Base-by-base conservation (phyloP, 2,888 invertebrate species). In the Tinea pellionella region DNA sequence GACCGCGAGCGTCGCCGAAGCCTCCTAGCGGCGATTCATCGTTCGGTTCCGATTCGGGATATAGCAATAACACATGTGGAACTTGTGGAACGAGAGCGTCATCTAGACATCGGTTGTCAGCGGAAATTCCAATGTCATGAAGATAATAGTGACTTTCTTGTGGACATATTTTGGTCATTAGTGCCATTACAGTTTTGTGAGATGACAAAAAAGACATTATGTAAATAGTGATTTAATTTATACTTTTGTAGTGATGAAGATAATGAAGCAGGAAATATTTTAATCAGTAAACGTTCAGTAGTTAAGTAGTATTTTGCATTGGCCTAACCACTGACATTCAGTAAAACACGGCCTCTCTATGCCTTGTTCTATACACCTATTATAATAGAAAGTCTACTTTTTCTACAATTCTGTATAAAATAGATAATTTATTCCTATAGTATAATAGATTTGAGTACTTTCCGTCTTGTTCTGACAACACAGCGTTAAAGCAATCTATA, bases 31-130 rank as follows among this genome's bases (percentile, higher is more conserved):
- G 91, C 65, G 93, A 93, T 69, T 94, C 93, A 4, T 94, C 94
- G 3, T 92, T 94, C 65, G 94, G 94, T 30, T 94, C 94, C 8
- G 95, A 95, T 78, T 94, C 94, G 55, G 94, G 95, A 9, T 95
- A 95, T 78, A 95, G 94, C 76, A 94, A 95, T 77, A 92, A 93
- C 69, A 93, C 93, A 3, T 91, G 91, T 63, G 92, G 92, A 0
- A 93, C 93, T 0, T 90, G 90, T 63, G 92, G 92, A 11, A 90
- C 91, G 1, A 79, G 90, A 59, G 89, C 89, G 2, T 89, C 89
- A 2, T 89, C 88, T 11, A 75, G 85, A 62, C 87, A 87, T 70
- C 77, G 87, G 43, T 65, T 87, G 63, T 87, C 87, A 63, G 86
- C 87, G 1, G 87, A 87, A 73, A 86, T 87, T 63, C 87, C 86